Conservation (phyloP, 2,797 vertebrate genomes). For the Glossophaga mutica region DNA sequence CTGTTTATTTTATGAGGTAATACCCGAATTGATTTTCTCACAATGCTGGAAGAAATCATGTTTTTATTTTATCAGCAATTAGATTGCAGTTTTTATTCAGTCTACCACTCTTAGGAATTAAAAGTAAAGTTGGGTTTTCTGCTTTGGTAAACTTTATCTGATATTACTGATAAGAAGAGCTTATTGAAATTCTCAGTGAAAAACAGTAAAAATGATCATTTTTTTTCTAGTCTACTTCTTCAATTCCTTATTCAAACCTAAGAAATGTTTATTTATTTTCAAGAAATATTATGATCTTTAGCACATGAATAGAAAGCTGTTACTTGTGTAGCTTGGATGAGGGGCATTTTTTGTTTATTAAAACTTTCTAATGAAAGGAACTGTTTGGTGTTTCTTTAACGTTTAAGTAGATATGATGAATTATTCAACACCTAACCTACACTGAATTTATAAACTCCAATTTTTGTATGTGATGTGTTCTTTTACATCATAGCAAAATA, state of each 20-base stretch:
- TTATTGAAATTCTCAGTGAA: conserved; percentile 18
- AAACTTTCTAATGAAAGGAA: conserved; percentile 6
- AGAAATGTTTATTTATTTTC: conserved; percentile 8
- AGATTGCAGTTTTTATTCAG: neutral
- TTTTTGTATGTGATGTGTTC: neutral
- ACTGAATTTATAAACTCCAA: neutral
- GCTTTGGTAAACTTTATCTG: neutral
- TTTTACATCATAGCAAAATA: neutral
- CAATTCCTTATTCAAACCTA: neutral
- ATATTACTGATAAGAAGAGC: neutral
- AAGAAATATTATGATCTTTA: neutral
- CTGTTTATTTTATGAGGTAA: neutral
- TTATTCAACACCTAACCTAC: neutral
- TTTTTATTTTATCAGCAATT: conserved; percentile 12
- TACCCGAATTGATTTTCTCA: neutral
- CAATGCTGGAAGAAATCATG: neutral
- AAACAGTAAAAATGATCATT: neutral
- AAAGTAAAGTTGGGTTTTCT: neutral
- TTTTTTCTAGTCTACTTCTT: neutral
- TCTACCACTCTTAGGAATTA: neutral
- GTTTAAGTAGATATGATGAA: neutral
- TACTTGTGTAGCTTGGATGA: neutral
- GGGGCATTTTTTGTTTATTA: neutral
- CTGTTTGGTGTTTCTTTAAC: neutral
- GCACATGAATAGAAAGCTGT: neutral